Conservation (phyloP, 2,797 vertebrate genomes). For the Schizothorax lantsangensis region DNA sequence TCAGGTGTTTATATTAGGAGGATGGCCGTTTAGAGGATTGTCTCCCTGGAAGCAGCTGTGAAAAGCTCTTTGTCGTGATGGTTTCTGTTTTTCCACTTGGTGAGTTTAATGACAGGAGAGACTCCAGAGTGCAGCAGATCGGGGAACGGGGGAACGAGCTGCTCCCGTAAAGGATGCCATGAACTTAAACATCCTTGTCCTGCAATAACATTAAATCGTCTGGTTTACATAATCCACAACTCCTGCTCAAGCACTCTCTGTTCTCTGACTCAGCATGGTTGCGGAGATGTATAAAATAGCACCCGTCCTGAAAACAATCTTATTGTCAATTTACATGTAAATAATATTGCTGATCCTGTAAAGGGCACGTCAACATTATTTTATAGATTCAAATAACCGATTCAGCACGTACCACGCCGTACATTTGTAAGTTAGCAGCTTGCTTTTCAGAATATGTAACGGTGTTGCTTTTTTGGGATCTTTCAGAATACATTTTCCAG, state of each 20-base stretch:
- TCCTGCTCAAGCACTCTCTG: slow-evolving; percentile 56
- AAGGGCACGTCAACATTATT: slow-evolving; percentile 26
- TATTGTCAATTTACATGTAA: slow-evolving; percentile 29
- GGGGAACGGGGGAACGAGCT: slow-evolving; percentile 59
- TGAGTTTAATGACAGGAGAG: slow-evolving; percentile 60
- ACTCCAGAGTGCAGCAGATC: slow-evolving; percentile 49
- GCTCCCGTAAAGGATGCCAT: slow-evolving; percentile 72
- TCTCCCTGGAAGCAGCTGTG: slow-evolving; percentile 52
- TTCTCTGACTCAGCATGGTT: slow-evolving; percentile 70
- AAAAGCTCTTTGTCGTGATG: slow-evolving; percentile 50
- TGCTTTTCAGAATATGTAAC: slow-evolving; percentile 2
- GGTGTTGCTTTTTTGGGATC: background rate
- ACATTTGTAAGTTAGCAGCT: slow-evolving; percentile 10
- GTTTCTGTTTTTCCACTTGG: slow-evolving; percentile 54
- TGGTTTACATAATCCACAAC: slow-evolving; percentile 66
- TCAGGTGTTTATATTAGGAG: slow-evolving; percentile 50
- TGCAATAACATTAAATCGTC: slow-evolving; percentile 70
- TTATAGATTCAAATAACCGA: slow-evolving; percentile 22
- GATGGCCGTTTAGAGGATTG: slow-evolving; percentile 28
- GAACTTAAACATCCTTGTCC: slow-evolving; percentile 75
- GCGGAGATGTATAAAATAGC: slow-evolving; percentile 56
- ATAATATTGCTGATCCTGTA: slow-evolving; percentile 27
- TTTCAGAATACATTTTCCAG: slow-evolving; percentile 48
- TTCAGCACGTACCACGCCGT: background rate
- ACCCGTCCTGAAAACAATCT: slow-evolving; percentile 40